These are phyloP conservation scores for Tragulus kanchil DNA, from an alignment of 2,113 vertebrate species.

Conservation along the genomic window DNA sequence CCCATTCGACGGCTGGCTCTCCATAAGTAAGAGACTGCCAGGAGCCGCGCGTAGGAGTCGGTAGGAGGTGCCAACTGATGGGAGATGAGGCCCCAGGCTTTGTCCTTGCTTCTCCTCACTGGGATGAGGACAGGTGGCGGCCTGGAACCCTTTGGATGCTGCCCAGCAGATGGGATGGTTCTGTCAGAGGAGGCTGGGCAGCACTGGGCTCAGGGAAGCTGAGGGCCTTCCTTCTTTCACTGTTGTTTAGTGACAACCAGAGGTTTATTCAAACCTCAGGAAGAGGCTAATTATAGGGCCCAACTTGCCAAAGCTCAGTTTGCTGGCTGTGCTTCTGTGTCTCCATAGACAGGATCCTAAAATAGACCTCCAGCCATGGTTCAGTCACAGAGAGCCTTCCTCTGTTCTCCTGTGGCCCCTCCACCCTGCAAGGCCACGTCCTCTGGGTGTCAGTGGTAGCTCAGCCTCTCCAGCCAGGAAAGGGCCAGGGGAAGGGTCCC, in stretches of 20 bases:
- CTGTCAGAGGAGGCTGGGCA: not conserved
- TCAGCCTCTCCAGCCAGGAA: not conserved
- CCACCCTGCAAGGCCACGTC: accelerated
- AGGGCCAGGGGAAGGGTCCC: not conserved
- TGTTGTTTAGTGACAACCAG: constrained; percentile 62
- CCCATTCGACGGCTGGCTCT: not conserved
- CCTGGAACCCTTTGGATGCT: not conserved
- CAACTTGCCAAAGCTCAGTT: constrained; percentile 49
- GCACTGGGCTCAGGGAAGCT: not conserved
- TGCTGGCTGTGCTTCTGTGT: not conserved
- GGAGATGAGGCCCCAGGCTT: accelerated
- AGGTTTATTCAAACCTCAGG: constrained; percentile 14
- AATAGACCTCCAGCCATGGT: not conserved
- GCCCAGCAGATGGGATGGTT: not conserved
- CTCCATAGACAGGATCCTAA: not conserved
- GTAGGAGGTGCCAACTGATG: not conserved
- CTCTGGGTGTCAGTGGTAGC: not conserved
- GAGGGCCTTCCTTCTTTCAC: constrained; percentile 11
- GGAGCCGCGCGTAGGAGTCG: not conserved
- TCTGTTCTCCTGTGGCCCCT: not conserved
- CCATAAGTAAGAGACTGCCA: not conserved
- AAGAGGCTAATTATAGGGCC: constrained; percentile 61
- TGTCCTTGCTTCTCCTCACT: not conserved
- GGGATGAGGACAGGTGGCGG: not conserved
- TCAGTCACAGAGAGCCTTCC: not conserved